These are phyloP conservation scores for Arnoldichthys spilopterus DNA, from an alignment of 2,797 vertebrate genomes.

Conservation along the genomic window DNA sequence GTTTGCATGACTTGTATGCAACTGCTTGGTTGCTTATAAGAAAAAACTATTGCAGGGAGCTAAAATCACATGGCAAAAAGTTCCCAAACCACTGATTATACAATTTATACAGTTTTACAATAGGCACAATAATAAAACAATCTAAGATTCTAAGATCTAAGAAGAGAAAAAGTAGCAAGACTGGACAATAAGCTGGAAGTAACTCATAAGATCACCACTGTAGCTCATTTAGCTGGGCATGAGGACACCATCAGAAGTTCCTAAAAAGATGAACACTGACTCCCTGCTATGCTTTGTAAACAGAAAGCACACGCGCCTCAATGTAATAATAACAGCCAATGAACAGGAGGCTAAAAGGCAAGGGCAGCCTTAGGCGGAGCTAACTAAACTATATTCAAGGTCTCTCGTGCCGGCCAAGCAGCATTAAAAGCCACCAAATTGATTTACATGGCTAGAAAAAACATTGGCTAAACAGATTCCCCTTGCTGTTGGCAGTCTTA, in stretches of 20 bases:
- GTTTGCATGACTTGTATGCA: background rate
- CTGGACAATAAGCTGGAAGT: background rate
- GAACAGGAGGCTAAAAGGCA: conserved; percentile 29
- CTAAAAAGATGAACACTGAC: conserved; percentile 7
- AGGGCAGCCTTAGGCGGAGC: background rate
- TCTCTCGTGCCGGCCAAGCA: conserved; percentile 30
- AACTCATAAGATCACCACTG: background rate
- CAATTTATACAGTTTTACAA: background rate
- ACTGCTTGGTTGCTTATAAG: background rate
- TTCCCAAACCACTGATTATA: no score
- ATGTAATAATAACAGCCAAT: conserved; percentile 22
- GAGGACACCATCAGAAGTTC: conserved; percentile 13
- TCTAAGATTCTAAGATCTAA: background rate
- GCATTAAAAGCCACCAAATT: conserved; percentile 34
- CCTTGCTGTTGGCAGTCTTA: conserved; percentile 39
- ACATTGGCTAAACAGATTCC: conserved; percentile 47
- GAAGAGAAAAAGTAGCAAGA: background rate
- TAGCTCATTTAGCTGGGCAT: background rate
- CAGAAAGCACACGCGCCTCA: conserved; percentile 18
- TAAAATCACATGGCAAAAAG: background rate
- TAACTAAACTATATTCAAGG: conserved; percentile 21
- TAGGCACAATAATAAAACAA: background rate
- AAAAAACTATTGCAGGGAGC: background rate
- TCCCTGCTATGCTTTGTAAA: conserved; percentile 8
- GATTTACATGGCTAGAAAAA: conserved; percentile 46